Conservation (phyloP, 2,888 invertebrate genomes). For the Melangyna quadrimaculata region DNA sequence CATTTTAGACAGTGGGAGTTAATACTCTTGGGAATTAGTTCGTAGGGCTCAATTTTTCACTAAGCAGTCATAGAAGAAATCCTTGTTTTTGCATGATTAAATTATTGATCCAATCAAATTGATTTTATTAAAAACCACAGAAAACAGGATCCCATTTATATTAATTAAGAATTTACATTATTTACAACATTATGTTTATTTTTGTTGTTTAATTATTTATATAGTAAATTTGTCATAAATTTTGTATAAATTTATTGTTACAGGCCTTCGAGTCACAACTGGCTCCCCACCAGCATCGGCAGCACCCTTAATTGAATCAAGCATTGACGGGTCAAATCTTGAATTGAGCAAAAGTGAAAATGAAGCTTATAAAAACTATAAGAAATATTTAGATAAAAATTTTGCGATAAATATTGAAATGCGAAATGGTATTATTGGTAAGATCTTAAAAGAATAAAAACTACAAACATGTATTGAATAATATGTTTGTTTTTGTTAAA, state of each 20-base stretch:
- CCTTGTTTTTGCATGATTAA: too few relatives aligned
- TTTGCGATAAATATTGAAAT: slow-evolving; percentile 75
- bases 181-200: too few relatives aligned
- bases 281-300: slow-evolving; percentile 72
- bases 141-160: too few relatives aligned
- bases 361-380: slow-evolving; percentile 70
- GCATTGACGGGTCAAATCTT: slow-evolving; percentile 31
- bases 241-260: background rate
- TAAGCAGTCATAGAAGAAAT: too few relatives aligned
- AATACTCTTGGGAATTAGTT: too few relatives aligned
- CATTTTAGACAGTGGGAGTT: too few relatives aligned
- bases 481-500: background rate
- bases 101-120: too few relatives aligned
- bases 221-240: too few relatives aligned
- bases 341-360: slow-evolving; percentile 59
- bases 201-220: too few relatives aligned
- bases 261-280: slow-evolving; percentile 78
- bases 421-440: slow-evolving; percentile 73
- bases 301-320: slow-evolving; percentile 50
- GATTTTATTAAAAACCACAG: too few relatives aligned
- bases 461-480: background rate
- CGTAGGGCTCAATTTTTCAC: too few relatives aligned
- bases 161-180: too few relatives aligned
- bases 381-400: slow-evolving; percentile 77
- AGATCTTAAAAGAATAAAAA: background rate